phyloP scores from a whole-genome alignment of 2,113 vertebrate species.

The Lontra canadensis region DNA sequence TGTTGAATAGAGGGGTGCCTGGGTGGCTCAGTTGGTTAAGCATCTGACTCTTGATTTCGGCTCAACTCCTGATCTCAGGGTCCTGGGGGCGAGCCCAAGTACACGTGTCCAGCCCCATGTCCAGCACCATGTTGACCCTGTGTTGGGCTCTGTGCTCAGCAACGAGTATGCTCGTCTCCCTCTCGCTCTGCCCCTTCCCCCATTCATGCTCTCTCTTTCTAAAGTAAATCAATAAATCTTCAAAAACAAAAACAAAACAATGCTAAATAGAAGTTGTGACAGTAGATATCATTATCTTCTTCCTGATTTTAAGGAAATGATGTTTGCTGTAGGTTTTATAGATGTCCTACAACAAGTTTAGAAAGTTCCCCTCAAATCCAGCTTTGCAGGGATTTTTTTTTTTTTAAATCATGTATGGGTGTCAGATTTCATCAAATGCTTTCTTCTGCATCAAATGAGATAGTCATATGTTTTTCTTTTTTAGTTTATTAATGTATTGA shows the following conservation, averaged over 20 bases:
- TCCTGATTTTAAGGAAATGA: background rate
- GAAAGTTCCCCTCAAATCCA: background rate
- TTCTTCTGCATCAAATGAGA: background rate
- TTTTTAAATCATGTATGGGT: background rate
- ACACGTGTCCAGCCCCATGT: too few relatives aligned
- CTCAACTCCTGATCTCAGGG: too few relatives aligned
- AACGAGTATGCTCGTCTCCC: too few relatives aligned
- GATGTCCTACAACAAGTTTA: background rate
- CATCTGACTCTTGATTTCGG: too few relatives aligned
- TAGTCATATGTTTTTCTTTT: background rate
- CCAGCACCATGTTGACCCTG: too few relatives aligned
- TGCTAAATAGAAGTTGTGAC: background rate
- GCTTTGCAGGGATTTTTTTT: background rate
- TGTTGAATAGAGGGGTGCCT: too few relatives aligned
- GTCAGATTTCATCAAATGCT: background rate
- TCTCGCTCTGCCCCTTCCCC: too few relatives aligned
- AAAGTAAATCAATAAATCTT: too few relatives aligned
- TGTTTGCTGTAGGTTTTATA: background rate
- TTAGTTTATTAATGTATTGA: conserved; percentile 3
- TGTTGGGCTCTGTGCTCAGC: too few relatives aligned
- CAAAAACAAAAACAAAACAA: background rate
- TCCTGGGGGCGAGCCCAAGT: too few relatives aligned
- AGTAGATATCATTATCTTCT: background rate
- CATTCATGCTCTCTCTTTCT: too few relatives aligned
- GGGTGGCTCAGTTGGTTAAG: too few relatives aligned